Percentiles rank a stretch among this genome's conserved stretches.
Evolutionary conservation across 2,113 vertebrate genomes (phyloP).

Genomic region (Hemibagrus wyckioides): DNA sequence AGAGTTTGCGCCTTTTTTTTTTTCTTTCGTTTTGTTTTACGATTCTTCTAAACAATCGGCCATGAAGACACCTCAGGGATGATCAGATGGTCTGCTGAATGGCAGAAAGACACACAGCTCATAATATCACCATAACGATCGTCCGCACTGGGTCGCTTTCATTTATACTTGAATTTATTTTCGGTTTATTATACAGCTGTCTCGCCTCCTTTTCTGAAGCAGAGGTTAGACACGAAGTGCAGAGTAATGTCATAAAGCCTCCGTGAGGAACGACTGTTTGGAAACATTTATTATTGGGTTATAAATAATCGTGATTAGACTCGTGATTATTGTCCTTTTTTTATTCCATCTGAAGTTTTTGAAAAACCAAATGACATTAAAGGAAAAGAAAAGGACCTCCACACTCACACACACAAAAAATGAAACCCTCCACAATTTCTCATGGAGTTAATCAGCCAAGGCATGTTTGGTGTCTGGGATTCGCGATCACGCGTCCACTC

Average conservation of each 20-base stretch:
- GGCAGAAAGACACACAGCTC: not conserved
- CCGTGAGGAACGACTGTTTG: not conserved
- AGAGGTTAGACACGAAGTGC: not conserved
- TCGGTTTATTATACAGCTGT: too few species aligned
- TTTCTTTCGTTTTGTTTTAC: not conserved
- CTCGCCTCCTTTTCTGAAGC: too few species aligned
- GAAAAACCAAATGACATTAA: too few species aligned
- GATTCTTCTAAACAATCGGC: conserved; percentile 1
- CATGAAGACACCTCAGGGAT: conserved; percentile 46
- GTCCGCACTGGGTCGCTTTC: not conserved
- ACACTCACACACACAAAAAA: too few species aligned
- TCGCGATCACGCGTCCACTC: not conserved
- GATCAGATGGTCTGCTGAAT: conserved; percentile 17
- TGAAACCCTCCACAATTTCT: not conserved
- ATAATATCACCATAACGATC: not conserved
- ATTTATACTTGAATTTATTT: conserved; percentile 29
- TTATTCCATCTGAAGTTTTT: not conserved
- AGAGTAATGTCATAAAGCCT: not conserved
- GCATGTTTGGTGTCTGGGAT: not conserved
- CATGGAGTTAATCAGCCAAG: conserved; percentile 2
- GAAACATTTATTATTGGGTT: not conserved
- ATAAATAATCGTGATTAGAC: not conserved
- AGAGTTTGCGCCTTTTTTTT: conserved; percentile 4
- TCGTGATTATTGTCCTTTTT: not conserved
- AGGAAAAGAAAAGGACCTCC: too few species aligned